Base-by-base conservation (phyloP, 2,888 invertebrate species). In the Megalurothrips usitatus region DNA sequence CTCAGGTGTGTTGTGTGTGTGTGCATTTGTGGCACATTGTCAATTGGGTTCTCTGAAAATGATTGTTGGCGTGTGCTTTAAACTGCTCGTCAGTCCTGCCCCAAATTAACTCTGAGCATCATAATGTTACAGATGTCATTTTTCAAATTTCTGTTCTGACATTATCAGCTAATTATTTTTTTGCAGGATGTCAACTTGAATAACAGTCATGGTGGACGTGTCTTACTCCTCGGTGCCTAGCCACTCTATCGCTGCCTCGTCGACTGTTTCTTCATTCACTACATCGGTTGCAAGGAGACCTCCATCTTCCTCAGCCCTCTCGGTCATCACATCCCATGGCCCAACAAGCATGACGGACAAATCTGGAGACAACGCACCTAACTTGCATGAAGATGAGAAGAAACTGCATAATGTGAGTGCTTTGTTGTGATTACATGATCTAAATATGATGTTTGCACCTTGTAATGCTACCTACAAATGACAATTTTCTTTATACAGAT, bases 401-500 rank as follows among this genome's bases (percentile, higher is more conserved):
- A 75, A 75, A 26, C 68, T 10, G 68, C 6, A 8, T 26, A 26
- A 75, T 11, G 68, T 75, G 12, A 26, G 23, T 75, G 3, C 3
- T 8, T 75, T 11, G 6, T 19, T 19, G 14, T 26, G 10, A 9
- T 12, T 26, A 12, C 3, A n/a, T 11, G 12, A 23, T 23, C 9
- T 75, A 10, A 26, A 26, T 23, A 6, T 23, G 23, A 12, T 11
- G 3, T 26, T 75, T 75, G n/a, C 3, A 9, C 68, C 23, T 9
- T 11, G 23, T 11, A 23, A 8, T 26, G 23, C 23, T 11, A 23
- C 9, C 9, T 10, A 9, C 34, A 28, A n/a, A 19, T 78, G 0
- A 17, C 47, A 28, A 14, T 78, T 81, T 81, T 79, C 26, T 82
- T 34, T 79, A 84, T 87, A 10, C 84, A 89, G 87, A 88, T 89